These are phyloP conservation scores for Otocyon megalotis DNA, from an alignment of 2,113 vertebrate genomes.

Conservation along the genomic window DNA sequence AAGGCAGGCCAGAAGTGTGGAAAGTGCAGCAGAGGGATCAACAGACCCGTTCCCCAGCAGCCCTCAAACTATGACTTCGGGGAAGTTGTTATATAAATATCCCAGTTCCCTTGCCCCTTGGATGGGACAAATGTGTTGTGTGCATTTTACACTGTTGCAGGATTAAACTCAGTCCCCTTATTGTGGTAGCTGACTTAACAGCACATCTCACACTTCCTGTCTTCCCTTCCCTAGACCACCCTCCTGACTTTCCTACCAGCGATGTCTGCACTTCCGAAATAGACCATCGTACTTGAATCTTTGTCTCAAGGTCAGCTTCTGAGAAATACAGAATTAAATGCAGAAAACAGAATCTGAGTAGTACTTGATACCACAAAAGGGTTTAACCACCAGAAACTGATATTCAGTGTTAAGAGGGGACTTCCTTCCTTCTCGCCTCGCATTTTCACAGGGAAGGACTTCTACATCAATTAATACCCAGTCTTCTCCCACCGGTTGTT, in stretches of 20 bases:
- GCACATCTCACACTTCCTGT: not conserved
- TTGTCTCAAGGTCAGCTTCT: not conserved
- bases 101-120: not conserved
- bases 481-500: not conserved
- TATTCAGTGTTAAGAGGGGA: not conserved
- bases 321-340: not conserved
- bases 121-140: fast-evolving
- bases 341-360: not conserved
- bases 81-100: not conserved
- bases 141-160: not conserved
- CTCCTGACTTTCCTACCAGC: not conserved
- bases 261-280: not conserved
- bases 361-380: not conserved
- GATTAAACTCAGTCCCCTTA: not conserved
- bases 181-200: not conserved
- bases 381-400: not conserved
- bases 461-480: not conserved
- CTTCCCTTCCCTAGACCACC: not conserved
- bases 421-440: not conserved
- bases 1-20: not conserved
- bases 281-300: not conserved
- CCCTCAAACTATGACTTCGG: not conserved
- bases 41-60: not conserved
- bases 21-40: not conserved
- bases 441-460: not conserved